Conservation (phyloP, 2,888 invertebrate species). For the Blastobasis lacticolella region DNA sequence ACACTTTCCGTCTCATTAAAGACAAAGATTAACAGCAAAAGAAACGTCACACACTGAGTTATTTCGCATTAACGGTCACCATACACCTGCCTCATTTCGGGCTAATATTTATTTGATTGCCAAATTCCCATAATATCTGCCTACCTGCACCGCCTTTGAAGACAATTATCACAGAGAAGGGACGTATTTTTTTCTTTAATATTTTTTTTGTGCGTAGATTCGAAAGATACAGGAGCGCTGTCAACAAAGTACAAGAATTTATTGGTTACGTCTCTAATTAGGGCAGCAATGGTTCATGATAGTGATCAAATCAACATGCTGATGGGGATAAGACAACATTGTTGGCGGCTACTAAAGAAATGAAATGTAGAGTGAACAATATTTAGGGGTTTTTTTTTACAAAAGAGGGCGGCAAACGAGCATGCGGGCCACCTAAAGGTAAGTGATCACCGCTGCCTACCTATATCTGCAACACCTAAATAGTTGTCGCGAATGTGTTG, state of each 20-base stretch:
- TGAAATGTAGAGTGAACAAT: too few species aligned
- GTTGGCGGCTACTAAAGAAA: too few species aligned
- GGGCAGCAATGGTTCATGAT: conserved; percentile 13
- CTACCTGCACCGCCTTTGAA: conserved; percentile 16
- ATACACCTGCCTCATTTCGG: conserved; percentile 51
- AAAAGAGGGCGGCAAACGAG: too few species aligned
- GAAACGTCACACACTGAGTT: conserved; percentile 30
- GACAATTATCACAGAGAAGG: conserved; percentile 25
- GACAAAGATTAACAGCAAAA: conserved; percentile 15
- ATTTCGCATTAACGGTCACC: conserved; percentile 31
- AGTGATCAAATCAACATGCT: too few species aligned
- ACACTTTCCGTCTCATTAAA: neutral
- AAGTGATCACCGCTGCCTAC: too few species aligned
- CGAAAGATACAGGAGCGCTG: conserved; percentile 11
- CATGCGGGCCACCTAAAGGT: too few species aligned
- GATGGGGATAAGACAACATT: too few species aligned
- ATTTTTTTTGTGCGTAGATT: conserved; percentile 1
- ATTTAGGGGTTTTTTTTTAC: too few species aligned
- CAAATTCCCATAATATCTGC: conserved; percentile 37
- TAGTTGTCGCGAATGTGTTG: too few species aligned
- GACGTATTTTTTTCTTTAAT: conserved; percentile 12
- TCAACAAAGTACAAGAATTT: conserved; percentile 21
- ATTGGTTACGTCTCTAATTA: conserved; percentile 26
- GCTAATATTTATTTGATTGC: conserved; percentile 71
- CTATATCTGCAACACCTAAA: too few species aligned